Conservation (phyloP, 2,888 invertebrate species). For the Tigriopus californicus region DNA sequence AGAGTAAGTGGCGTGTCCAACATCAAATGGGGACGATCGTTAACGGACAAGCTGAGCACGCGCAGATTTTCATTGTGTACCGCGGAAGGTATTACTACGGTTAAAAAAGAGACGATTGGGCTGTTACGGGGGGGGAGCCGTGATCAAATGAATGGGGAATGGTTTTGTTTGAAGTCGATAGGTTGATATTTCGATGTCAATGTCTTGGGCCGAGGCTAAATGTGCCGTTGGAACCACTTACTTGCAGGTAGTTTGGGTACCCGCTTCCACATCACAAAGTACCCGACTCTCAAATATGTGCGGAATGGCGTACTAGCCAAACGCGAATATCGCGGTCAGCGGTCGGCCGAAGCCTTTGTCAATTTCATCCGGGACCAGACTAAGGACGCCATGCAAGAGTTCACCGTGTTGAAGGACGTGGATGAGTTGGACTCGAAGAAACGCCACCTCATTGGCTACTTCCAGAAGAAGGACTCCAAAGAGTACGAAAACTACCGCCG, state of each 20-base stretch:
- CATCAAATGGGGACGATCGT: too few species aligned
- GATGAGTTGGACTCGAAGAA: slow-evolving; percentile 45
- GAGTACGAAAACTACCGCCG: slow-evolving; percentile 60
- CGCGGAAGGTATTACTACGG: too few species aligned
- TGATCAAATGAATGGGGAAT: too few species aligned
- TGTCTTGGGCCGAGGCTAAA: too few species aligned
- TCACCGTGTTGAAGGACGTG: slow-evolving; percentile 49
- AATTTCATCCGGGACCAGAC: slow-evolving; percentile 74
- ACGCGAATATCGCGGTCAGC: slow-evolving; percentile 67
- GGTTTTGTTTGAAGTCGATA: too few species aligned
- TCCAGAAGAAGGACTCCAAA: slow-evolving; percentile 55
- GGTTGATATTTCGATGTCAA: too few species aligned
- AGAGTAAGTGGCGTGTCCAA: slow-evolving; percentile 34
- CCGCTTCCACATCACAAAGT: slow-evolving; percentile 89
- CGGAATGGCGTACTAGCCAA: slow-evolving; percentile 75
- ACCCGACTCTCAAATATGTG: slow-evolving; percentile 90
- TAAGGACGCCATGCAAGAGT: slow-evolving; percentile 63
- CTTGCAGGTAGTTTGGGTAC: slow-evolving; percentile 51
- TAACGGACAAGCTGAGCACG: too few species aligned
- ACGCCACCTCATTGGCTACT: slow-evolving; percentile 73
- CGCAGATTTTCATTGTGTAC: too few species aligned
- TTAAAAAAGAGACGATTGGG: too few species aligned
- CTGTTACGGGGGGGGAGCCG: too few species aligned
- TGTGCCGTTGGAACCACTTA: too few species aligned
- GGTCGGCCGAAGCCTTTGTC: slow-evolving; percentile 74